Evolutionary conservation across 2,888 invertebrate genomes (phyloP).

Genomic region (Selenia dentaria): DNA sequence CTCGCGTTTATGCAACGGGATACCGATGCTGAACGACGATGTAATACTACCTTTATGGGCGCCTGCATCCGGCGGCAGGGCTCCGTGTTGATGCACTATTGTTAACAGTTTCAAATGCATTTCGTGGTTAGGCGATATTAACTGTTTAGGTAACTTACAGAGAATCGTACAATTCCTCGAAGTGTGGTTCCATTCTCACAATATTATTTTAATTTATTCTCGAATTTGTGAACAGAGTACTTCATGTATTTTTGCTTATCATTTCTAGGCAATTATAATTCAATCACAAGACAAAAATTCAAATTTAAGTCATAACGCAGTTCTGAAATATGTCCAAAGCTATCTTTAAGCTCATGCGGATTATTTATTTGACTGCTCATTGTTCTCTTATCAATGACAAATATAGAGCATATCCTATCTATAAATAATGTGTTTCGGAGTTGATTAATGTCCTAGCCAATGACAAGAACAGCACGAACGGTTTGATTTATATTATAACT

Average conservation of each 20-base stretch:
- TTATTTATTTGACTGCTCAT: constrained; percentile 33
- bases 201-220: too few species aligned
- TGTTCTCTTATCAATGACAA: constrained; percentile 36
- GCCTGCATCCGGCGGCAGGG: constrained; percentile 16
- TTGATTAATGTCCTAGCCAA: constrained; percentile 54
- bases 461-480: constrained; percentile 57
- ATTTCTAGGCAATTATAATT: background rate
- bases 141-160: background rate
- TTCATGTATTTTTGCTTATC: too few species aligned
- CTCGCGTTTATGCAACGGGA: constrained; percentile 37
- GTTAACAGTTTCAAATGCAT: constrained; percentile 11
- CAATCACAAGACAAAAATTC: constrained; percentile 8
- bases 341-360: constrained; percentile 29
- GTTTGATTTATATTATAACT: constrained; percentile 70
- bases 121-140: constrained; percentile 10
- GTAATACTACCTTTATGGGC: constrained; percentile 23
- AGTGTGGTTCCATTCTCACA: too few species aligned
- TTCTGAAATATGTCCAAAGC: constrained; percentile 24
- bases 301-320: constrained; percentile 11
- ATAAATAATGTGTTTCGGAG: constrained; percentile 41
- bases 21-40: constrained; percentile 18
- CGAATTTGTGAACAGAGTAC: too few species aligned
- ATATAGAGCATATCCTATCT: constrained; percentile 33
- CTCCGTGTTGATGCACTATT: constrained; percentile 15
- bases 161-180: too few species aligned